A percentile compares a stretch with the other conserved stretches of the same genome.
These are phyloP conservation scores for Mesocentrotus franciscanus DNA, from an alignment of 53 echinoderm and acorn worm genomes.

Conservation along the genomic window DNA sequence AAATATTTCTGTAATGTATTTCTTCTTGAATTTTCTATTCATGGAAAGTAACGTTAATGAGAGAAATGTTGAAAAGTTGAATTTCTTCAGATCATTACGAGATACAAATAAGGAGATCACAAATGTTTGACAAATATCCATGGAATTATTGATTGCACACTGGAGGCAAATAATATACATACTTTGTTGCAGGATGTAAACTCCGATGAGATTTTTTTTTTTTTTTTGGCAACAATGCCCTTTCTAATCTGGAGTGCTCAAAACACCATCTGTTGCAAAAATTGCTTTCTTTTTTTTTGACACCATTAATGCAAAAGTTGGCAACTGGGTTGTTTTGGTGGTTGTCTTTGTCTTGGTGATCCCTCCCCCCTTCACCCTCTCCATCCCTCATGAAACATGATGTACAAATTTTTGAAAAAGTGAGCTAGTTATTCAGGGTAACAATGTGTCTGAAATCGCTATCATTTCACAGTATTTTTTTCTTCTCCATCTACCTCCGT, in stretches of 20 bases:
- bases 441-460: background rate
- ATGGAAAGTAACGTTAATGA: background rate
- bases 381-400: background rate
- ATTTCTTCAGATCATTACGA: background rate
- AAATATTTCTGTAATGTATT: background rate
- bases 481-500: slow-evolving; percentile 1
- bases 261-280: background rate
- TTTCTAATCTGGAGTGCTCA: too few relatives aligned
- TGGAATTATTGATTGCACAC: too few relatives aligned
- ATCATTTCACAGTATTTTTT: slow-evolving; percentile 22
- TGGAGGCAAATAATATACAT: background rate
- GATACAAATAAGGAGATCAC: background rate
- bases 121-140: background rate
- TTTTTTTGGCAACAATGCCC: too few relatives aligned
- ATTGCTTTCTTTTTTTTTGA: background rate
- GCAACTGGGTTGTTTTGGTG: background rate
- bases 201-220: background rate
- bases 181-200: background rate
- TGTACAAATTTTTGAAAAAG: background rate
- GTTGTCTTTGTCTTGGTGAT: background rate
- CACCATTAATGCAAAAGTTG: background rate
- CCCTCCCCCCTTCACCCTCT: too few relatives aligned
- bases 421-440: slow-evolving; percentile 1
- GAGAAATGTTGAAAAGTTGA: background rate
- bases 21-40: background rate